Evolutionary conservation across 2,888 invertebrate species (phyloP).

Genomic region (Axea sp.): DNA sequence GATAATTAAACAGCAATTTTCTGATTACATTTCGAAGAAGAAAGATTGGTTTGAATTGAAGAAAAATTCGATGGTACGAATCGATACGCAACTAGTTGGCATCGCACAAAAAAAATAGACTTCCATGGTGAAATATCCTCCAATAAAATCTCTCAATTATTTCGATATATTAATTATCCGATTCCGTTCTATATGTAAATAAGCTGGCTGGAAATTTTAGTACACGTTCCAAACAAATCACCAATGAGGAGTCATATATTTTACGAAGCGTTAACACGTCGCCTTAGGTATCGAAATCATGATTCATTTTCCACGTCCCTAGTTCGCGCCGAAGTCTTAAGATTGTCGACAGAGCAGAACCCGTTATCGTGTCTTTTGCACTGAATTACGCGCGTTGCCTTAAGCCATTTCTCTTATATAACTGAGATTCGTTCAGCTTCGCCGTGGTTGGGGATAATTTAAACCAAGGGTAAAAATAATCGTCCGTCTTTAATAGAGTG

Average conservation of each 20-base stretch:
- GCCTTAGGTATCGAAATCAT: conserved; percentile 57
- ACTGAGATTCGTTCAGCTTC: conserved; percentile 34
- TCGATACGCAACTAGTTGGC: too few species aligned
- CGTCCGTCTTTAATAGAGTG: too few species aligned
- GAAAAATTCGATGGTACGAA: too few species aligned
- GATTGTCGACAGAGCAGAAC: conserved; percentile 59
- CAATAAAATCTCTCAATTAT: too few species aligned
- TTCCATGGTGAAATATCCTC: too few species aligned
- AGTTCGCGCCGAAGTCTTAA: conserved; percentile 38
- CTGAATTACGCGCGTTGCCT: conserved; percentile 61
- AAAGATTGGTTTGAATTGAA: too few species aligned
- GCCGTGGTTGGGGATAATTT: conserved; percentile 30
- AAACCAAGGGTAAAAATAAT: conserved; percentile 44
- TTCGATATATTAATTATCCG: too few species aligned
- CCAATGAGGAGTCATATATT: conserved; percentile 35
- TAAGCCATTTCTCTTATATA: conserved; percentile 54
- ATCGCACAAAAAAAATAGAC: too few species aligned
- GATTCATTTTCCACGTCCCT: conserved; percentile 55
- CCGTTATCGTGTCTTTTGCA: conserved; percentile 63
- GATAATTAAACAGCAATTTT: too few species aligned
- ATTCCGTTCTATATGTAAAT: conserved; percentile 58
- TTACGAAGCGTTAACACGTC: conserved; percentile 57
- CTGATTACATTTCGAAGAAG: too few species aligned
- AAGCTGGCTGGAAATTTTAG: conserved; percentile 39
- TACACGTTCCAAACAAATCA: conserved; percentile 45